These are phyloP conservation scores for Speoplatyrhinus poulsoni DNA, from an alignment of 2,113 vertebrate genomes.

Conservation along the genomic window DNA sequence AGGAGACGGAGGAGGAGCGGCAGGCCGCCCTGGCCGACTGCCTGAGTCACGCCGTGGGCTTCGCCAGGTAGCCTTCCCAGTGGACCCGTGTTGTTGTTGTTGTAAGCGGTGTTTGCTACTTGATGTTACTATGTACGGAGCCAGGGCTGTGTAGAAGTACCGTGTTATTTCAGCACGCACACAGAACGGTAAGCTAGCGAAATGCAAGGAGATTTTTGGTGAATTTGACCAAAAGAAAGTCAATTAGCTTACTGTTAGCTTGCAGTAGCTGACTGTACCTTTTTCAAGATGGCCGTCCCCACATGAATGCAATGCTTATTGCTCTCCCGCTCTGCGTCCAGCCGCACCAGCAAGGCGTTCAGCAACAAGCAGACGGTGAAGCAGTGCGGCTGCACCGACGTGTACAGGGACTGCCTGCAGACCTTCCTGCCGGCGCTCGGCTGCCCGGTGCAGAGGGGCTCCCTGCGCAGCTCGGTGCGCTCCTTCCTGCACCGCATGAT, in stretches of 20 bases:
- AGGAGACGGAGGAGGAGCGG: conserved; percentile 87
- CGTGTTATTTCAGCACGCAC: too few species aligned
- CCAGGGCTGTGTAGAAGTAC: too few species aligned
- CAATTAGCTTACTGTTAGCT: not conserved
- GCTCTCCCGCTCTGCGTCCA: conserved; percentile 40
- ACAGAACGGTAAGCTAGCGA: not conserved
- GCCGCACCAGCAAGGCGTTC: conserved; percentile 98
- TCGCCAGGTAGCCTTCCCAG: conserved; percentile 84
- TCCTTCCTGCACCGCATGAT: conserved; percentile 99
- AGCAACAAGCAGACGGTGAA: conserved; percentile 99
- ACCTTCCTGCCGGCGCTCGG: conserved; percentile 93
- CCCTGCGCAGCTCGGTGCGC: conserved; percentile 89
- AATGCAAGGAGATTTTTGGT: not conserved
- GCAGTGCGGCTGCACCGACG: conserved; percentile 94
- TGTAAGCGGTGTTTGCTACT: too few species aligned
- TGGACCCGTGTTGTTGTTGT: not conserved
- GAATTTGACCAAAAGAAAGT: not conserved
- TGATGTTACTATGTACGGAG: too few species aligned
- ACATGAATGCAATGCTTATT: not conserved
- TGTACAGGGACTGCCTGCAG: conserved; percentile 93
- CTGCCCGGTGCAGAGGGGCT: conserved; percentile 89
- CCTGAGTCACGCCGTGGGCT: conserved; percentile 94
- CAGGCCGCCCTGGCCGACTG: conserved; percentile 89
- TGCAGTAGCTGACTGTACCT: not conserved
- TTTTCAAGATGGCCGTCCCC: not conserved